These are phyloP conservation scores for Mus pahari DNA, from an alignment of 2,113 vertebrate genomes.

Conservation along the genomic window DNA sequence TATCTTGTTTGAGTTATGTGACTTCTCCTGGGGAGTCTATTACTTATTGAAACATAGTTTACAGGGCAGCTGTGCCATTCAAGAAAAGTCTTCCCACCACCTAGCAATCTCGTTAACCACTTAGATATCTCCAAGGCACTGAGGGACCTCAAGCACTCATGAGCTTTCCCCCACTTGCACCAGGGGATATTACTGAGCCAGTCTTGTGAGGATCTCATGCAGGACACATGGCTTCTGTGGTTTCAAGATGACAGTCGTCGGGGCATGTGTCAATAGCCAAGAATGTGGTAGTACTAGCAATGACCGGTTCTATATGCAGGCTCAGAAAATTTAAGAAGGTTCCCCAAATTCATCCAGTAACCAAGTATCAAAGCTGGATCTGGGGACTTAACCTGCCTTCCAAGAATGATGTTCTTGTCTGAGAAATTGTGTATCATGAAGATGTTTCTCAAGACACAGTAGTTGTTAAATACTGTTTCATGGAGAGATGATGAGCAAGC, in stretches of 20 bases:
- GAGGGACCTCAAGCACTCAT: neutral
- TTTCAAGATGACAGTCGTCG: neutral
- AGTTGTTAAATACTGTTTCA: neutral
- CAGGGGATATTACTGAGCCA: neutral
- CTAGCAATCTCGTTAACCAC: neutral
- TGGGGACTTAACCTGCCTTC: neutral
- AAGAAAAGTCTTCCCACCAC: neutral
- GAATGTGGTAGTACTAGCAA: accelerated
- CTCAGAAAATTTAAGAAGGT: neutral
- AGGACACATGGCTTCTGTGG: neutral
- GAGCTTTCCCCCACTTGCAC: neutral
- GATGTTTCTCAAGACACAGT: neutral
- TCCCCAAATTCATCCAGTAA: neutral
- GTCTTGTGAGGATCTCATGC: neutral
- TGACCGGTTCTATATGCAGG: neutral
- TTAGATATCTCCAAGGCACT: neutral
- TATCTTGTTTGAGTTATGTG: neutral
- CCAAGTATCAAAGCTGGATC: neutral
- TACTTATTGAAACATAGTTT: neutral
- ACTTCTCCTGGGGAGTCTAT: neutral
- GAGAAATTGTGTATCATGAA: neutral
- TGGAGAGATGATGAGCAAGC: neutral
- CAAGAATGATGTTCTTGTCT: neutral
- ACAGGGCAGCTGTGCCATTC: neutral
- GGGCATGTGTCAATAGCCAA: neutral